Conservation (phyloP, 2,113 vertebrate genomes). For the Tiliqua scincoides region DNA sequence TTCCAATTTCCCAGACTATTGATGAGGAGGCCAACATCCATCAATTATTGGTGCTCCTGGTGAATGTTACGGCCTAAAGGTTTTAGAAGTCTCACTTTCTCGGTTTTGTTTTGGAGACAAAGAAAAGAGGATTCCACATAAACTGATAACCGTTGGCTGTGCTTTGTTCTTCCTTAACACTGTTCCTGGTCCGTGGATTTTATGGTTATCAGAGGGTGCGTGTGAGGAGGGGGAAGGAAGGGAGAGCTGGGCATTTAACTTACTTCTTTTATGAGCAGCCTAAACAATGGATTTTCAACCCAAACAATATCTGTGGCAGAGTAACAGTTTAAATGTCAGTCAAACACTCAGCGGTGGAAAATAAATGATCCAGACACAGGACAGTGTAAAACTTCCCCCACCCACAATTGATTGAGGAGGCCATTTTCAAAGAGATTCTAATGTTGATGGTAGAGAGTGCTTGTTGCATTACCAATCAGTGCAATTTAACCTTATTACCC, state of each 20-base stretch:
- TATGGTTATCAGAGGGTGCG: slow-evolving; percentile 67
- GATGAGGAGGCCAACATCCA: slow-evolving; percentile 73
- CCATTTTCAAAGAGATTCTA: not conserved
- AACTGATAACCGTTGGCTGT: slow-evolving; percentile 74
- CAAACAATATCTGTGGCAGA: slow-evolving; percentile 64
- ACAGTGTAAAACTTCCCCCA: slow-evolving; percentile 40
- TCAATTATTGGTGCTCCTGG: slow-evolving; percentile 79
- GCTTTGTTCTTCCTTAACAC: slow-evolving; percentile 67
- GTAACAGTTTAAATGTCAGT: slow-evolving; percentile 57
- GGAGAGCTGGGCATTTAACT: slow-evolving; percentile 67
- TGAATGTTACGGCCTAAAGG: slow-evolving; percentile 65
- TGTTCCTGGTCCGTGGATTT: slow-evolving; percentile 70
- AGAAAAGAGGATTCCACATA: slow-evolving; percentile 47
- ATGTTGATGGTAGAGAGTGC: not conserved
- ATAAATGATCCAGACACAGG: slow-evolving; percentile 48
- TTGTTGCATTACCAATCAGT: not conserved
- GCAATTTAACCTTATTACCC: slow-evolving; percentile 57
- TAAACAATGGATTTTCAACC: slow-evolving; percentile 74
- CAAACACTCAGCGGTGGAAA: slow-evolving; percentile 55
- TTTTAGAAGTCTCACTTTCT: slow-evolving; percentile 45
- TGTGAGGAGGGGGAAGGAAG: slow-evolving; percentile 41
- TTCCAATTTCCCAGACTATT: slow-evolving; percentile 80
- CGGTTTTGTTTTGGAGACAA: slow-evolving; percentile 69
- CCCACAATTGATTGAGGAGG: slow-evolving; percentile 20
- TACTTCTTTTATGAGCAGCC: slow-evolving; percentile 73